Percentiles rank a stretch among this genome's conserved stretches.
phyloP scores from a whole-genome alignment of 2,113 vertebrate species.

The Coryphaenoides rupestris region DNA sequence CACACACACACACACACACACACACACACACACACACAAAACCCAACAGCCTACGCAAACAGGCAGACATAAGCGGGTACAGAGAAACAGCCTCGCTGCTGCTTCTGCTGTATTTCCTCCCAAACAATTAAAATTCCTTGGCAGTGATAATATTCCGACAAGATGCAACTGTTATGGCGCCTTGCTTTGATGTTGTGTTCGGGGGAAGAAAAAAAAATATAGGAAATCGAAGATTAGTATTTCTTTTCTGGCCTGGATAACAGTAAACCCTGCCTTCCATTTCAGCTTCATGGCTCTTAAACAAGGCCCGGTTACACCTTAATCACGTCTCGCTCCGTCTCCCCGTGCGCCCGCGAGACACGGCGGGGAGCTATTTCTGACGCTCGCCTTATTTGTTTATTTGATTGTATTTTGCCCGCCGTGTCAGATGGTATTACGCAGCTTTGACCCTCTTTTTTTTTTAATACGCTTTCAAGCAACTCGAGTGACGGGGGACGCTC shows the following conservation, averaged over 20 bases:
- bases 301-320: no score
- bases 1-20: no score
- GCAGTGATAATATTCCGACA: background rate
- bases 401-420: background rate
- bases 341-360: background rate
- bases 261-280: background rate
- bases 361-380: background rate
- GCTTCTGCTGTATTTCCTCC: background rate
- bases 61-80: background rate
- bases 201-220: background rate
- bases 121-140: no score
- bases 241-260: background rate
- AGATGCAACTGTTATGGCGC: background rate
- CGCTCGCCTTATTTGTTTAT: background rate
- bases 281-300: no score
- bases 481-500: background rate
- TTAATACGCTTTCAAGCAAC: background rate
- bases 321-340: no score
- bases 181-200: background rate
- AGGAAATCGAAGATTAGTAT: background rate
- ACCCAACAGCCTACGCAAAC: background rate
- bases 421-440: background rate
- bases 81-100: background rate
- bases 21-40: background rate
- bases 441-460: background rate